phyloP scores from a whole-genome alignment of 1,140 invertebrate species.

The Camponotus floridanus region DNA sequence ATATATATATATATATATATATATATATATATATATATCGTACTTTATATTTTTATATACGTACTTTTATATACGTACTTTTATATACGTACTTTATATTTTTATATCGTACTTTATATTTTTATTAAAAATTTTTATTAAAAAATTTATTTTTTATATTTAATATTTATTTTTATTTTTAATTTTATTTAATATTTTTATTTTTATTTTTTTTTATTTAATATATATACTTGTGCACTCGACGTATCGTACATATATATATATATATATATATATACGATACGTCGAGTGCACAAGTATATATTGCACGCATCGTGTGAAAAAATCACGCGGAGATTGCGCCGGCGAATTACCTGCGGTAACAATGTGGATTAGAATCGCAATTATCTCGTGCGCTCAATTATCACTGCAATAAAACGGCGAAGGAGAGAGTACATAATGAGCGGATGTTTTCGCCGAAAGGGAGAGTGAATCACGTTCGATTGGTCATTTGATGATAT shows the following conservation, averaged over 20 bases:
- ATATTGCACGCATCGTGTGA: neutral
- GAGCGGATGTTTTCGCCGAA: neutral
- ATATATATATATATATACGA: constrained; percentile 1
- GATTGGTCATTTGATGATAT: constrained; percentile 13
- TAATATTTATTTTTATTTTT: no score
- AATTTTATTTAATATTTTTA: no score
- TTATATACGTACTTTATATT: no score
- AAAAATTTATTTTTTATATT: no score
- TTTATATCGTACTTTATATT: no score
- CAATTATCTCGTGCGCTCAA: constrained; percentile 7
- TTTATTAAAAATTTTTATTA: no score
- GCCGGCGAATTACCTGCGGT: neutral
- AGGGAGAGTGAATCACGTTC: constrained; percentile 18
- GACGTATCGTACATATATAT: no score
- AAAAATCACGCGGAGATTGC: neutral
- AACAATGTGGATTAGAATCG: constrained; percentile 14
- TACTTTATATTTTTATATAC: no score
- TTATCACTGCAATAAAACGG: constrained; percentile 27
- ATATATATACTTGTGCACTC: no score
- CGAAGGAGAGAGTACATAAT: neutral
- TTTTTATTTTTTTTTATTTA: no score
- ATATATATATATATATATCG: constrained; percentile 4
- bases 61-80: no score
- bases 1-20: constrained; percentile 7
- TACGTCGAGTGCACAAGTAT: constrained; percentile 4